Percentiles rank a stretch among this genome's conserved stretches.
Evolutionary conservation across 2,797 vertebrate species (phyloP).

Genomic region (Manis javanica): DNA sequence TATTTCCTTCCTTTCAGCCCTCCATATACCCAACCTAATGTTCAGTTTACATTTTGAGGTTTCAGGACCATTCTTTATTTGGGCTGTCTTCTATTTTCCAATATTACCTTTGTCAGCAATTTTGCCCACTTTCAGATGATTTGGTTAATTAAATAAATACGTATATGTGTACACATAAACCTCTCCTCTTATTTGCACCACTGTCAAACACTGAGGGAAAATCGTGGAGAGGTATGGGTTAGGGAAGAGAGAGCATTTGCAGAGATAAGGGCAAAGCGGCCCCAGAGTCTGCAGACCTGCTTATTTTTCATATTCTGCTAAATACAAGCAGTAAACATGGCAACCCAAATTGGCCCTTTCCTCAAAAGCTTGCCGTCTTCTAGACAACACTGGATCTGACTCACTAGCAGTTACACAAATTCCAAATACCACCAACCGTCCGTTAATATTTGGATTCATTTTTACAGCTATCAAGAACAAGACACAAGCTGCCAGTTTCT

Average conservation of each 20-base stretch:
- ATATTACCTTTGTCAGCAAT: not conserved
- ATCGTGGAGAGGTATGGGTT: not conserved
- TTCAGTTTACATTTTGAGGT: constrained; percentile 32
- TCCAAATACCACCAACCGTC: not conserved
- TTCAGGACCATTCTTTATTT: not conserved
- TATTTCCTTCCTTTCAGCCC: constrained; percentile 52
- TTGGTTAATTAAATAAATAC: constrained; percentile 37
- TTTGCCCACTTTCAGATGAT: not conserved
- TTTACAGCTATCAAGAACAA: not conserved
- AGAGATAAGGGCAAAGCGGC: not conserved
- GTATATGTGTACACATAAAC: not conserved
- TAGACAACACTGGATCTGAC: not conserved
- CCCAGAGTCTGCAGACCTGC: not conserved
- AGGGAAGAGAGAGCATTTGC: not conserved
- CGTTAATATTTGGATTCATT: not conserved
- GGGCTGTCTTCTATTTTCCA: not conserved
- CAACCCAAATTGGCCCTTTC: not conserved
- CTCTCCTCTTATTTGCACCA: not conserved
- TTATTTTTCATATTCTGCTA: not conserved
- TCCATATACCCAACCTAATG: not conserved
- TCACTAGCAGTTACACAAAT: not conserved
- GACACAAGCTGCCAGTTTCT: not conserved
- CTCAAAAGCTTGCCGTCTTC: not conserved
- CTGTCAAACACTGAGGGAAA: not conserved
- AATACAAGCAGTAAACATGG: not conserved